Evolutionary conservation across 2,888 invertebrate species (phyloP), one percentile per base, ranked within the genome.

Genomic region (Stenichneumon culpator): DNA sequence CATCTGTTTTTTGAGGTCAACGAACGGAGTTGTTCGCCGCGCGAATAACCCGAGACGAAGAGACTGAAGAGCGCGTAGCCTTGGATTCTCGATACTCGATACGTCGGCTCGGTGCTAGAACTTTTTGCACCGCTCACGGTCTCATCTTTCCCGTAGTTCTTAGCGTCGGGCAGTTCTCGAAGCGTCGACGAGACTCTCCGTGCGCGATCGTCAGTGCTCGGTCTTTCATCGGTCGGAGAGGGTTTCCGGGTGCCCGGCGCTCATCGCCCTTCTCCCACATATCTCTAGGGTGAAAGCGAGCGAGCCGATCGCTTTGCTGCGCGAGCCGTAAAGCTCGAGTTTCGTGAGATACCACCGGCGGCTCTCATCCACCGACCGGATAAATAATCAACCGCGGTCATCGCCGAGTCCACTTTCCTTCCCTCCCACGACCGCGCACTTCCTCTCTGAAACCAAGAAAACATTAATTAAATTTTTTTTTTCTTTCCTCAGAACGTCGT

Each of bases 401-500:
- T 82, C 67, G 32, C 57, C 60, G n/a, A 36, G 9, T 14, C 63
- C 32, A 82, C 72, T 82, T 82, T 78, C 73, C 47, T 72, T 75
- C 60, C n/a, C n/a, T 57, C 3, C 54, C 14, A 57, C 16, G 4
- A 60, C 44, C 79, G 50, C 50, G 3, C 60, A 19, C 28, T n/a
- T 32, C 39, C 2, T 39, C 11, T 72, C 60, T 63, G 16, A 70
- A 16, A 75, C 32, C 74, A 28, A 44, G 44, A 50, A 63, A 44
- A 28, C 2, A 39, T 39, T 39, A 0, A 39, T 39, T 39, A 0
- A 39, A 39, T 11, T 39, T 39, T 39, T 11, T 9, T 39, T 39
- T 39, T 14, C 25, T 60, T 60, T 57, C 57, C 81, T 72, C 91
- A 96, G 96, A 96, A 96, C 90, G 95, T 95, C 88, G 94, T 95